phyloP scores from a whole-genome alignment of 2,888 invertebrate genomes.

The Calameuta filiformis region DNA sequence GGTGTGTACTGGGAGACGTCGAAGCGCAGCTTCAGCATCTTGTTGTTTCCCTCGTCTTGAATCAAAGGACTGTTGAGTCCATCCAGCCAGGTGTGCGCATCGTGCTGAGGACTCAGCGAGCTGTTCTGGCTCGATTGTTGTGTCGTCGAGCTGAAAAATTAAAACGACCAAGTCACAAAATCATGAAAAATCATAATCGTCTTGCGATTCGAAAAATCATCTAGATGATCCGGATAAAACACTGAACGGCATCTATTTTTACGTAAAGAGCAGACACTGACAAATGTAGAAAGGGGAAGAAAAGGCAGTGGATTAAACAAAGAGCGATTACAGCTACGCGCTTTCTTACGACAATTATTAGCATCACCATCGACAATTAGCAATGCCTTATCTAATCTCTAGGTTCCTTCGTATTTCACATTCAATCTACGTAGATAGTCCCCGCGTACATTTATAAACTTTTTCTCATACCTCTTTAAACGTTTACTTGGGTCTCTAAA shows the following conservation, averaged over 20 bases:
- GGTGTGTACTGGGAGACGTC: slow-evolving; percentile 97
- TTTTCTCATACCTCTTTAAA: background rate
- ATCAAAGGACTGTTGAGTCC: slow-evolving; percentile 93
- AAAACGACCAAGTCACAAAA: background rate
- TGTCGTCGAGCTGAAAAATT: slow-evolving; percentile 71
- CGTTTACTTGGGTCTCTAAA: background rate
- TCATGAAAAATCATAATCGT: accelerated
- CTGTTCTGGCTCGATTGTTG: slow-evolving; percentile 70
- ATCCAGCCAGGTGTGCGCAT: slow-evolving; percentile 79
- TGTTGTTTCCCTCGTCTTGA: slow-evolving; percentile 94
- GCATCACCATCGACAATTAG: background rate
- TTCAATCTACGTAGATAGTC: background rate
- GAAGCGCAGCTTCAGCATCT: slow-evolving; percentile 93
- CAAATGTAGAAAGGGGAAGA: background rate
- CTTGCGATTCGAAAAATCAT: background rate
- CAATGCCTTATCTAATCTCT: background rate
- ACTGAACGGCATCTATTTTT: background rate
- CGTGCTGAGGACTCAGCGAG: slow-evolving; percentile 61
- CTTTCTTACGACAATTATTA: background rate
- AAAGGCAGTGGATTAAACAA: background rate
- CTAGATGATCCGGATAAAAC: background rate
- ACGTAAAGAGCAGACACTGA: background rate
- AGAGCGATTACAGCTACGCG: background rate
- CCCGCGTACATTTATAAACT: no score
- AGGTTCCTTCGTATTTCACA: background rate